Conservation (phyloP, 2,888 invertebrate species). For the Eilema griseolum region DNA sequence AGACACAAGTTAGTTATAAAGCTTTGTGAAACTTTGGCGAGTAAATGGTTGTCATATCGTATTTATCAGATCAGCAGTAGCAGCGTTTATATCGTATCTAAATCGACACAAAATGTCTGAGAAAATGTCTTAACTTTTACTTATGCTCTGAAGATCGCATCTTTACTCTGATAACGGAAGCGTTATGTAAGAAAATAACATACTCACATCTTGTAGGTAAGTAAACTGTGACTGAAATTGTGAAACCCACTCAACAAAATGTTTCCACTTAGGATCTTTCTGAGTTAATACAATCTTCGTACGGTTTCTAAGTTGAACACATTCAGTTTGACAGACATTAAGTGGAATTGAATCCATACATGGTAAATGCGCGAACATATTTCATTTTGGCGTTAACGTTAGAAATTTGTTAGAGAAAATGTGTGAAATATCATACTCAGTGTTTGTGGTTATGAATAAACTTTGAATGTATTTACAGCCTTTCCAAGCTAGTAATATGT, state of each 20-base stretch:
- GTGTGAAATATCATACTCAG: slow-evolving; percentile 36
- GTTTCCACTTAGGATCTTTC: slow-evolving; percentile 31
- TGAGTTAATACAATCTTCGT: slow-evolving; percentile 36
- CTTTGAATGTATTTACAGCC: slow-evolving; percentile 19
- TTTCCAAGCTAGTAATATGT: not conserved
- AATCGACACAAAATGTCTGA: slow-evolving; percentile 42
- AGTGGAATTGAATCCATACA: slow-evolving; percentile 22
- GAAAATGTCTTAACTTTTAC: slow-evolving; percentile 42
- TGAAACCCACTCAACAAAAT: slow-evolving; percentile 33
- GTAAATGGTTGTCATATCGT: not conserved
- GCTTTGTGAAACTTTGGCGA: not conserved
- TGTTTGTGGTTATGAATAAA: slow-evolving; percentile 12
- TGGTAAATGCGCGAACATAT: slow-evolving; percentile 12
- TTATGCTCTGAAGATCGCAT: slow-evolving; percentile 36
- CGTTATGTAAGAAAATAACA: slow-evolving; percentile 40
- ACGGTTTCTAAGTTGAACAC: slow-evolving; percentile 17
- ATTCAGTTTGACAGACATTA: slow-evolving; percentile 30
- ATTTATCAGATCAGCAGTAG: not conserved
- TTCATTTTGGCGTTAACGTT: slow-evolving; percentile 23
- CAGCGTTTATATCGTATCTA: slow-evolving; percentile 33
- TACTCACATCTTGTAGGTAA: slow-evolving; percentile 27
- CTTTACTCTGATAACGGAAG: slow-evolving; percentile 36
- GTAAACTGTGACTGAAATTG: slow-evolving; percentile 33
- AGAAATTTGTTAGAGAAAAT: slow-evolving; percentile 49
- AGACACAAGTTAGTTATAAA: not conserved